These are phyloP conservation scores for Drosophila sp. DNA, from an alignment of 1,140 invertebrate genomes.

Conservation along the genomic window DNA sequence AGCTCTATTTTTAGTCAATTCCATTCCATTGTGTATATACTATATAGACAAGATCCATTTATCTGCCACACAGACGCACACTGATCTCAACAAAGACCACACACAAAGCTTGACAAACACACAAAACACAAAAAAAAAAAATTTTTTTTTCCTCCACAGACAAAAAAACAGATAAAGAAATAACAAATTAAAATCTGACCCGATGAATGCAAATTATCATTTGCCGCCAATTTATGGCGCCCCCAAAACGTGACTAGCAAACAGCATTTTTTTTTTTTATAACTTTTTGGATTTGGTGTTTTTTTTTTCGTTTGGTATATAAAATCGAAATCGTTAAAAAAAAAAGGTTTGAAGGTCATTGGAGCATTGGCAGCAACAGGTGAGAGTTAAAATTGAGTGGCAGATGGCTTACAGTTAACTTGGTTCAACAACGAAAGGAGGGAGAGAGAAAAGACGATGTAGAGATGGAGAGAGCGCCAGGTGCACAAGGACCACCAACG, in stretches of 20 bases:
- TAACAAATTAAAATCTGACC: conserved; percentile 54
- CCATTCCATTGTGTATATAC: conserved; percentile 21
- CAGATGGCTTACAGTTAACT: conserved; percentile 52
- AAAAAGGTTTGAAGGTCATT: conserved; percentile 74
- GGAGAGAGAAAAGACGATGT: neutral
- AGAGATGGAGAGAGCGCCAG: conserved; percentile 27
- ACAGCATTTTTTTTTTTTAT: conserved; percentile 36
- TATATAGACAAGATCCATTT: neutral
- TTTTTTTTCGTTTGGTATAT: conserved; percentile 15
- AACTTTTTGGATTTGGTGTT: conserved; percentile 34
- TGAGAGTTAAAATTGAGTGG: conserved; percentile 35
- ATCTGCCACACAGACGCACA: neutral
- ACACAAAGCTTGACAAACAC: conserved; percentile 6
- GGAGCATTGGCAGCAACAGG: conserved; percentile 39
- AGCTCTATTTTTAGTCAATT: conserved; percentile 33
- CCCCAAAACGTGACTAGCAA: conserved; percentile 75
- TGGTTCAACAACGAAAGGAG: conserved; percentile 1
- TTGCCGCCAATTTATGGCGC: conserved; percentile 73
- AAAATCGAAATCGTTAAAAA: conserved; percentile 42
- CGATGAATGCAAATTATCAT: conserved; percentile 67
- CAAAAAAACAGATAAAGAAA: conserved; percentile 48
- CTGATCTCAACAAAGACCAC: conserved; percentile 28
- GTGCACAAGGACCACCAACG: conserved; percentile 42
- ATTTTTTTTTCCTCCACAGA: conserved; percentile 31
- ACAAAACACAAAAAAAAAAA: conserved; percentile 8